Percentiles rank a stretch among this genome's conserved stretches.
These are phyloP conservation scores for Agonopterix heracliana DNA, from an alignment of 2,888 invertebrate species.

Conservation along the genomic window DNA sequence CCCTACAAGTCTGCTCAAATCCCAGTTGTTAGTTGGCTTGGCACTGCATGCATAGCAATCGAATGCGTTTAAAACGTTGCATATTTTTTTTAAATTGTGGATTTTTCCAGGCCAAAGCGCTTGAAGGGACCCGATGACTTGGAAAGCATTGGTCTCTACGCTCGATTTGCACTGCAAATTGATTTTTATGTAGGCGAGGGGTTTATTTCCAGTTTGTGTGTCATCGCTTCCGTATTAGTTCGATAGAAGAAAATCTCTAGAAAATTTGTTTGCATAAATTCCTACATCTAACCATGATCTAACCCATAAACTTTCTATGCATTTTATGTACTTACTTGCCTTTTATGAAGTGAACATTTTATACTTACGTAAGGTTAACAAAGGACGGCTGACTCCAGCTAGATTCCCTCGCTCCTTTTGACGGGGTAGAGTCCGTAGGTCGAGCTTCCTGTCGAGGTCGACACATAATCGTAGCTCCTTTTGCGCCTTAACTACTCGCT, in stretches of 20 bases:
- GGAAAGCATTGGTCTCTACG: slow-evolving; percentile 67
- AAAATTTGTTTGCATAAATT: too few species aligned
- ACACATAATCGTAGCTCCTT: slow-evolving; percentile 37
- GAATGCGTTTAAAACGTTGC: slow-evolving; percentile 13
- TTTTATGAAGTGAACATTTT: neutral
- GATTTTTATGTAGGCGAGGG: slow-evolving; percentile 59
- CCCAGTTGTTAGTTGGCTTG: too few species aligned
- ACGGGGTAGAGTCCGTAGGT: slow-evolving; percentile 25
- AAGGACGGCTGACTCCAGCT: slow-evolving; percentile 30
- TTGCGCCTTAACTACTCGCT: slow-evolving; percentile 23
- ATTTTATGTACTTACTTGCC: too few species aligned
- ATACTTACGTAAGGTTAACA: slow-evolving; percentile 22
- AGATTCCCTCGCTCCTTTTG: slow-evolving; percentile 31
- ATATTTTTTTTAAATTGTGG: slow-evolving; percentile 49
- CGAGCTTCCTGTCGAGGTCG: slow-evolving; percentile 32
- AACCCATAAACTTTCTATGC: too few species aligned
- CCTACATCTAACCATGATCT: too few species aligned
- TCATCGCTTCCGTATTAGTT: slow-evolving; percentile 18
- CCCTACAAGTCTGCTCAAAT: too few species aligned
- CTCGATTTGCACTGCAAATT: slow-evolving; percentile 72
- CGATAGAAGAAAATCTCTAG: neutral
- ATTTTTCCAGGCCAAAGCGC: slow-evolving; percentile 60
- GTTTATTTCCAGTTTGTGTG: slow-evolving; percentile 30
- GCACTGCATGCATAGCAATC: too few species aligned
- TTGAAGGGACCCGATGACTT: slow-evolving; percentile 58